Evolutionary conservation across 2,113 vertebrate genomes (phyloP).

Genomic region (Mobula hypostoma): DNA sequence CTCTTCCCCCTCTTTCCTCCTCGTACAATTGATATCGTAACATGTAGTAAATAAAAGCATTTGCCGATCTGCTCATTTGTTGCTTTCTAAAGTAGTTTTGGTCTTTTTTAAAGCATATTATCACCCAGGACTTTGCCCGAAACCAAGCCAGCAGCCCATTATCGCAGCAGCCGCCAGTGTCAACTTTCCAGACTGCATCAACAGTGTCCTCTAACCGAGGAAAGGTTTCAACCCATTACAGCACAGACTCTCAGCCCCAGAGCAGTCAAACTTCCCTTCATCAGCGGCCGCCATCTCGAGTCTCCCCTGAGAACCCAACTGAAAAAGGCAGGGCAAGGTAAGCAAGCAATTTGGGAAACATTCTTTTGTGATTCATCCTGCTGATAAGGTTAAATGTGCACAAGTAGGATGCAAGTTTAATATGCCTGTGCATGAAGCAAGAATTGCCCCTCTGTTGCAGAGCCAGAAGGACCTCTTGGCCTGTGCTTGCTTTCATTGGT

Average conservation of each 20-base stretch:
- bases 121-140: constrained; percentile 94
- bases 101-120: constrained; percentile 75
- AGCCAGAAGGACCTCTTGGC: background rate
- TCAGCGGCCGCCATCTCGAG: constrained; percentile 74
- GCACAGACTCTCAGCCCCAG: constrained; percentile 76
- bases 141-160: constrained; percentile 72
- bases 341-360: background rate
- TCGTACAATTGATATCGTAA: no score
- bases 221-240: constrained; percentile 80
- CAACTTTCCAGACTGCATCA: constrained; percentile 78
- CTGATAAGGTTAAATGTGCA: background rate
- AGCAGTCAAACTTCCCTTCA: constrained; percentile 58
- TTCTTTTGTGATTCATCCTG: background rate
- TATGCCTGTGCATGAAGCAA: background rate
- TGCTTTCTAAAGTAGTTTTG: constrained; percentile 23
- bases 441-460: background rate
- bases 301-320: constrained; percentile 80
- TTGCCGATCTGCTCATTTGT: background rate
- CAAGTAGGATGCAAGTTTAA: background rate
- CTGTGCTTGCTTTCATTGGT: background rate
- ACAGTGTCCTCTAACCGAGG: constrained; percentile 59
- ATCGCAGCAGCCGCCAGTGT: constrained; percentile 64
- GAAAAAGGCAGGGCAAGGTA: constrained; percentile 87
- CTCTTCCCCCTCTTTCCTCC: no score
- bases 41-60: no score